phyloP scores from a whole-genome alignment of 2,113 vertebrate genomes.

The Cyanistes caeruleus region DNA sequence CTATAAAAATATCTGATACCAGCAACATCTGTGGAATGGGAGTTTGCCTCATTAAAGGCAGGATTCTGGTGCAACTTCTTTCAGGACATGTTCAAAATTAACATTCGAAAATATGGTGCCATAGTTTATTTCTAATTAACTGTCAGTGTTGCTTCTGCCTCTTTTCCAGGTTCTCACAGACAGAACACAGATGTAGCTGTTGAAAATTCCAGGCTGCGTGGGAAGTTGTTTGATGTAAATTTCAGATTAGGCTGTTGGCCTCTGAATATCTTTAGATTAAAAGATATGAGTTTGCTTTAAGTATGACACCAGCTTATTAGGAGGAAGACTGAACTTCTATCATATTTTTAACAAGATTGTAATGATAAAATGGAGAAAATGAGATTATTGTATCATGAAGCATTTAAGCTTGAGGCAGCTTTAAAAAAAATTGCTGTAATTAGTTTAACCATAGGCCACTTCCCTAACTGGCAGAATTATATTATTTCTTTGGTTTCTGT shows the following conservation, averaged over 20 bases:
- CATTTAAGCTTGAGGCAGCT: not conserved
- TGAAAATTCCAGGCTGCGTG: not conserved
- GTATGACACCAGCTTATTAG: not conserved
- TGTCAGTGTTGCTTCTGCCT: not conserved
- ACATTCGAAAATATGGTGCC: not conserved
- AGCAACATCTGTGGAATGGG: not conserved
- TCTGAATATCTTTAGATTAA: not conserved
- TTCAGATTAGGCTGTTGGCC: not conserved
- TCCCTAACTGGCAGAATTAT: not conserved
- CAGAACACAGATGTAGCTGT: fast-evolving
- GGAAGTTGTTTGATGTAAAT: not conserved
- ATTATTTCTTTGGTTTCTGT: slow-evolving; percentile 36
- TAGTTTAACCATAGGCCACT: not conserved
- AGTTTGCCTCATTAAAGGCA: not conserved
- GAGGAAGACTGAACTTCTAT: not conserved
- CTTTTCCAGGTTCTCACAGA: not conserved
- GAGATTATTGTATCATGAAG: not conserved
- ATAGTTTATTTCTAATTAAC: not conserved
- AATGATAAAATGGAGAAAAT: not conserved
- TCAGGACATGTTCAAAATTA: not conserved
- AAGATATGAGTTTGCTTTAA: not conserved
- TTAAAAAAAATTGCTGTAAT: not conserved
- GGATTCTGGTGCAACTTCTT: not conserved
- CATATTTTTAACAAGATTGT: not conserved
- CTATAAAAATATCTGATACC: not conserved